Conservation (phyloP, 92 coral and sea anemone genomes). For the Epizoanthus stellaris region DNA sequence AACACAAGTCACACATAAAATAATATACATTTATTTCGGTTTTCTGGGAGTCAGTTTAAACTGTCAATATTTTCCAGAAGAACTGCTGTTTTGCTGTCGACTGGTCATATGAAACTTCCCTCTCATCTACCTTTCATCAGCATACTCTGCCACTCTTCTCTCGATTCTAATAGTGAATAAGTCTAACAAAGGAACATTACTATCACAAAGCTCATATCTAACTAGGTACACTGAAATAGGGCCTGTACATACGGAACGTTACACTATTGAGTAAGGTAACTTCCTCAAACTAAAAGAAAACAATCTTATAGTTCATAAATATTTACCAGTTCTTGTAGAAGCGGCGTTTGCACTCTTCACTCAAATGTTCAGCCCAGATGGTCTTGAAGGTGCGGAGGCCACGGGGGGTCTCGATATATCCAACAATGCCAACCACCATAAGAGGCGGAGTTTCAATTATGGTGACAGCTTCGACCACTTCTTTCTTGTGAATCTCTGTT, state of each 20-base stretch:
- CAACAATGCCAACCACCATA: constrained; percentile 99
- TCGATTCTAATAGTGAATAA: too few relatives aligned
- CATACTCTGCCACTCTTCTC: too few relatives aligned
- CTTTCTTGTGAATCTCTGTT: constrained; percentile 98
- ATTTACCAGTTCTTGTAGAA: constrained; percentile 99
- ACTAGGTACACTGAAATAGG: too few relatives aligned
- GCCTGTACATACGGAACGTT: neutral
- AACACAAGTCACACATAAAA: too few relatives aligned
- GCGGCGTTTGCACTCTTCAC: constrained; percentile 98
- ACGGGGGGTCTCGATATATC: constrained; percentile 97
- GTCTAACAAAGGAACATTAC: neutral
- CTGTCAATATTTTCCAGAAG: too few relatives aligned
- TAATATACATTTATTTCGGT: too few relatives aligned
- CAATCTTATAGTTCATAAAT: neutral
- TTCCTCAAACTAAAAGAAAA: neutral
- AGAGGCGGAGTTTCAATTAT: constrained; percentile 98
- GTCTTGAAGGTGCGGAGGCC: constrained; percentile 95
- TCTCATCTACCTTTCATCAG: too few relatives aligned
- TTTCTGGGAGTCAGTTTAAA: too few relatives aligned
- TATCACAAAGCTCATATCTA: neutral
- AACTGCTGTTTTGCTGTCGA: too few relatives aligned
- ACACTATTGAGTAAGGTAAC: neutral
- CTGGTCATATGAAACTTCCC: too few relatives aligned
- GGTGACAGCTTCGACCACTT: constrained; percentile 97
- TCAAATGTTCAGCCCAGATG: constrained; percentile 99